A percentile compares a stretch with the other conserved stretches of the same genome.
Evolutionary conservation across 2,888 invertebrate species (phyloP).

Genomic region (Harpalus rufipes): DNA sequence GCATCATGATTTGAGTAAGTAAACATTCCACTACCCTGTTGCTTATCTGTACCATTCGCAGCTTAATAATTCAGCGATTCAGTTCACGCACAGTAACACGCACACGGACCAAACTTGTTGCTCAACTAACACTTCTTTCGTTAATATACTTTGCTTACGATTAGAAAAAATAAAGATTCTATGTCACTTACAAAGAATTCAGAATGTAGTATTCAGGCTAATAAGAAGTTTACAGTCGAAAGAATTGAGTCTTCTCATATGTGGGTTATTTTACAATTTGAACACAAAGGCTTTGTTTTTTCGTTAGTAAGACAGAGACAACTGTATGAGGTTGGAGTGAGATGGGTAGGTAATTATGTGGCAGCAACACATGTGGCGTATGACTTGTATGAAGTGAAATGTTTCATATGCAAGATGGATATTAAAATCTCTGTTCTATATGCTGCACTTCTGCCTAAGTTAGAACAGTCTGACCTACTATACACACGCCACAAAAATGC

Average conservation of each 20-base stretch:
- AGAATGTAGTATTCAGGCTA: too few species aligned
- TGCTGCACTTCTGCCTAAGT: not conserved
- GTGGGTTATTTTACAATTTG: constrained; percentile 1
- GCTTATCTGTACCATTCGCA: constrained; percentile 7
- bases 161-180: too few species aligned
- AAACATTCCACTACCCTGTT: constrained; percentile 15
- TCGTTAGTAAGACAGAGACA: not conserved
- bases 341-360: constrained; percentile 1
- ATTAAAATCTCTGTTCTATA: constrained; percentile 8
- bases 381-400: constrained; percentile 9
- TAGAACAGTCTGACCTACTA: not conserved
- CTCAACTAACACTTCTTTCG: not conserved
- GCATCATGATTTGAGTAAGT: not conserved
- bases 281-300: not conserved
- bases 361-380: constrained; percentile 10
- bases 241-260: not conserved
- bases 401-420: constrained; percentile 19
- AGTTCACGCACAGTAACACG: not conserved
- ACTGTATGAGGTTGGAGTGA: not conserved
- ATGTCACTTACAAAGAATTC: too few species aligned
- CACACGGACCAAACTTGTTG: constrained; percentile 9
- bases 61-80: constrained; percentile 31
- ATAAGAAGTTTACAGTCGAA: not conserved
- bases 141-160: not conserved
- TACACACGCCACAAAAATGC: not conserved